Percentiles rank a stretch among this genome's conserved stretches.
These are phyloP conservation scores for Altica lythri DNA, from an alignment of 2,888 invertebrate genomes.

Conservation along the genomic window DNA sequence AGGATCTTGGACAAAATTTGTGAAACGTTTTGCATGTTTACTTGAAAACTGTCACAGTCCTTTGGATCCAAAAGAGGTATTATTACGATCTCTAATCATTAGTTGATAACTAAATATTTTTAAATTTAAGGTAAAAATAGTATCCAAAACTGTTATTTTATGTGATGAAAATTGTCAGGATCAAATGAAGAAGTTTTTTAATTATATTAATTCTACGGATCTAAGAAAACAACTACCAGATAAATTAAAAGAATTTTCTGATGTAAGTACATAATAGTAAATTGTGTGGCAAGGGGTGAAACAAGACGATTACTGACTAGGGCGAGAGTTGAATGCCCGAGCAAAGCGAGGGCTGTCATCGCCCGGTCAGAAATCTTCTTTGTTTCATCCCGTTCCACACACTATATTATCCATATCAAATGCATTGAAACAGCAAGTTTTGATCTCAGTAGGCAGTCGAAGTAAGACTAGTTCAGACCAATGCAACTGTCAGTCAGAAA, in stretches of 20 bases:
- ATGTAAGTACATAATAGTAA: conserved; percentile 41
- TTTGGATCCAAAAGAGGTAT: conserved; percentile 50
- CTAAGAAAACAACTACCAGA: conserved; percentile 46
- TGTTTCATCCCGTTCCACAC: no score
- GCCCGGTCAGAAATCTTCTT: no score
- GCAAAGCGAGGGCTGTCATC: no score
- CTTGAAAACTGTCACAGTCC: conserved; percentile 64
- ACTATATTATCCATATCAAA: no score
- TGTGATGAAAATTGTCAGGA: conserved; percentile 55
- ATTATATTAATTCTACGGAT: conserved; percentile 43
- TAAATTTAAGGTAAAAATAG: conserved; percentile 38
- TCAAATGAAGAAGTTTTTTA: conserved; percentile 53
- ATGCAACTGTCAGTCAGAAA: no score
- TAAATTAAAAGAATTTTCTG: conserved; percentile 49
- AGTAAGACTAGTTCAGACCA: no score
- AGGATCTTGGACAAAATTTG: conserved; percentile 67
- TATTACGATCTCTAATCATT: no score
- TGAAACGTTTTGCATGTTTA: conserved; percentile 70
- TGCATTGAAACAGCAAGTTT: no score
- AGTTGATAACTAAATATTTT: background rate
- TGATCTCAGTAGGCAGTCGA: no score
- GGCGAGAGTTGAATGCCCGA: no score
- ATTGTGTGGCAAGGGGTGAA: no score
- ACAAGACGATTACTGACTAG: no score
- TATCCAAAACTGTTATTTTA: conserved; percentile 39